Conservation (phyloP, 1,140 invertebrate genomes). For the Lepidurus arcticus region DNA sequence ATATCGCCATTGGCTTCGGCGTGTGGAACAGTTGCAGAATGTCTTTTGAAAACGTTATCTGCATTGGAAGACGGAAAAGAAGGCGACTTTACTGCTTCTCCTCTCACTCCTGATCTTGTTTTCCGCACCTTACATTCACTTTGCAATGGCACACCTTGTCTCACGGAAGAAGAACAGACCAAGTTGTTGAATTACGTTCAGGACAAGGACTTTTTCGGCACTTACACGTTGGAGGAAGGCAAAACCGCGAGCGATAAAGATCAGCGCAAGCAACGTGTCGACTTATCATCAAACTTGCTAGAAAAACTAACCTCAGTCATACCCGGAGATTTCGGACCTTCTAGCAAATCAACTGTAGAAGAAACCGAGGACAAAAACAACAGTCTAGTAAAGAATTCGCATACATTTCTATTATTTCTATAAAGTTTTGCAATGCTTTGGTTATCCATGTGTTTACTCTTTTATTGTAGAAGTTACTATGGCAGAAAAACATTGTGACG, state of each 20-base stretch:
- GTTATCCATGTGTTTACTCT: not conserved
- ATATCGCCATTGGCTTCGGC: not conserved
- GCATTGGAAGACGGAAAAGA: not conserved
- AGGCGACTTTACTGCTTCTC: not conserved
- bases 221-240: conserved; percentile 15
- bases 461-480: conserved; percentile 53
- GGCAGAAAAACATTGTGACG: conserved; percentile 52
- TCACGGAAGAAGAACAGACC: not conserved
- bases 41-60: not conserved
- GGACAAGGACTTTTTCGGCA: not conserved
- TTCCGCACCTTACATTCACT: not conserved
- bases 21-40: not conserved
- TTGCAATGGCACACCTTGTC: not conserved
- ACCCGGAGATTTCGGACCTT: conserved; percentile 19
- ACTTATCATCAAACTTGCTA: conserved; percentile 58
- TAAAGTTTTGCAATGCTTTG: conserved; percentile 25
- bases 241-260: conserved; percentile 11
- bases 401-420: conserved; percentile 11
- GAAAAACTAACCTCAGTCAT: conserved; percentile 60
- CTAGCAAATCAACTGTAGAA: not conserved
- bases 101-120: not conserved
- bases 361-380: not conserved
- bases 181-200: conserved; percentile 15
- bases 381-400: not conserved
- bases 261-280: conserved; percentile 44